Conservation (phyloP, 1,140 invertebrate genomes). For the Phthorimaea operculella region DNA sequence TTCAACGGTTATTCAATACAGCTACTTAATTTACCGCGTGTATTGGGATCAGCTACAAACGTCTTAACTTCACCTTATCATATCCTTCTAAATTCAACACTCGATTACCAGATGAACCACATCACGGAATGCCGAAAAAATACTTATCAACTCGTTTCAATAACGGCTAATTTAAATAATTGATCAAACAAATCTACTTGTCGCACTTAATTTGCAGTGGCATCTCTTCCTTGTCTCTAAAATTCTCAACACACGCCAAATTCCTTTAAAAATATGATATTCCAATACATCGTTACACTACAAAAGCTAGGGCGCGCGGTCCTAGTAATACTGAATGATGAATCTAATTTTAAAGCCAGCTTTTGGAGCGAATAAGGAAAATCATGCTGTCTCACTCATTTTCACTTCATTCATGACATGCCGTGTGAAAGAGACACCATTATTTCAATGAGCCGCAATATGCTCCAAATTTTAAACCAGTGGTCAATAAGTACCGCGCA, state of each 20-base stretch:
- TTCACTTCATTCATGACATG: not conserved
- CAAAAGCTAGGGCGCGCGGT: slow-evolving; percentile 34
- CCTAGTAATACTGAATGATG: slow-evolving; percentile 34
- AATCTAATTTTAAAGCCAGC: slow-evolving; percentile 2
- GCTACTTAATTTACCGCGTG: not conserved
- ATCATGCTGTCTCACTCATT: not conserved
- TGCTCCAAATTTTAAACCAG: slow-evolving; percentile 1
- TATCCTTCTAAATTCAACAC: too few species aligned
- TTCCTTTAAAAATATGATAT: not conserved
- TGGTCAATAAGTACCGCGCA: slow-evolving; percentile 25
- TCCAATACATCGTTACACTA: slow-evolving; percentile 1
- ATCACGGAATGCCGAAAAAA: too few species aligned
- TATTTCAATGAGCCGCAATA: not conserved
- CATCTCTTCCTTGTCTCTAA: too few species aligned
- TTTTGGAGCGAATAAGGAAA: not conserved
- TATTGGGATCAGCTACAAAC: not conserved
- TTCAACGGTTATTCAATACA: not conserved
- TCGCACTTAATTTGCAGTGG: too few species aligned
- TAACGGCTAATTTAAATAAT: too few species aligned
- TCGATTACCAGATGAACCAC: too few species aligned
- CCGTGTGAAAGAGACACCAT: slow-evolving; percentile 4
- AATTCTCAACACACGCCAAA: too few species aligned
- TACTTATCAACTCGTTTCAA: too few species aligned
- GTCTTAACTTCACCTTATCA: too few species aligned
- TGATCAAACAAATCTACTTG: too few species aligned